phyloP scores from a whole-genome alignment of 2,797 vertebrate species.

The Rhinatrema bivittatum region DNA sequence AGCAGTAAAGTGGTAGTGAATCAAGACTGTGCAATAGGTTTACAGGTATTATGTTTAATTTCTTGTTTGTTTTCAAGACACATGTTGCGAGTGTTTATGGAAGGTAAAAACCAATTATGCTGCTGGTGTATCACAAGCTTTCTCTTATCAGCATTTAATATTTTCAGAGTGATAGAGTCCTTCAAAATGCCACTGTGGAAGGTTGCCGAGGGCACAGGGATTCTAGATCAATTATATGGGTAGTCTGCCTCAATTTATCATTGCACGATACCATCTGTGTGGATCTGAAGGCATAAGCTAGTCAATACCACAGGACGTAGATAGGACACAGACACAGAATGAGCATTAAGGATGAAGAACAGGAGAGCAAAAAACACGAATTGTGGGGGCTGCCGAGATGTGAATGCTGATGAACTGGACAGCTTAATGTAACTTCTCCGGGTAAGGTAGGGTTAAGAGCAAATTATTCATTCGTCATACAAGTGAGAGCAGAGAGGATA shows the following conservation, averaged over 20 bases:
- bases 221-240: slow-evolving; percentile 70
- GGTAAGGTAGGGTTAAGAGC: slow-evolving; percentile 5
- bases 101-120: slow-evolving; percentile 17
- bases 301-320: slow-evolving; percentile 37
- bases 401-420: slow-evolving; percentile 4
- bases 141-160: slow-evolving; percentile 41
- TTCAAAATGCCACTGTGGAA: slow-evolving; percentile 69
- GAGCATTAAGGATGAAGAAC: slow-evolving; percentile 34
- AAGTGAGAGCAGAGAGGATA: slow-evolving; percentile 22
- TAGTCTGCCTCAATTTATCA: slow-evolving; percentile 59
- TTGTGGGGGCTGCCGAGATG: background rate
- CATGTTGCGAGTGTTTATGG: slow-evolving; percentile 20
- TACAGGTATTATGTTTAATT: background rate
- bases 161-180: slow-evolving; percentile 44
- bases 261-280: slow-evolving; percentile 65
- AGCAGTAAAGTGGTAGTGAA: slow-evolving; percentile 3
- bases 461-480: slow-evolving; percentile 16
- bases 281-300: slow-evolving; percentile 36
- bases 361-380: slow-evolving; percentile 4
- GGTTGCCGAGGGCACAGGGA: slow-evolving; percentile 50
- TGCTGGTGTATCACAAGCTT: slow-evolving; percentile 9
- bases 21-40: slow-evolving; percentile 16
- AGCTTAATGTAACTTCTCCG: slow-evolving; percentile 29
- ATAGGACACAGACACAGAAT: slow-evolving; percentile 26
- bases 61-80: slow-evolving; percentile 20